Percentiles rank a stretch among this genome's conserved stretches.
These are phyloP conservation scores for Lycopodina hypogea DNA, from an alignment of 37 sponge, comb jelly and placozoan species.

Conservation along the genomic window DNA sequence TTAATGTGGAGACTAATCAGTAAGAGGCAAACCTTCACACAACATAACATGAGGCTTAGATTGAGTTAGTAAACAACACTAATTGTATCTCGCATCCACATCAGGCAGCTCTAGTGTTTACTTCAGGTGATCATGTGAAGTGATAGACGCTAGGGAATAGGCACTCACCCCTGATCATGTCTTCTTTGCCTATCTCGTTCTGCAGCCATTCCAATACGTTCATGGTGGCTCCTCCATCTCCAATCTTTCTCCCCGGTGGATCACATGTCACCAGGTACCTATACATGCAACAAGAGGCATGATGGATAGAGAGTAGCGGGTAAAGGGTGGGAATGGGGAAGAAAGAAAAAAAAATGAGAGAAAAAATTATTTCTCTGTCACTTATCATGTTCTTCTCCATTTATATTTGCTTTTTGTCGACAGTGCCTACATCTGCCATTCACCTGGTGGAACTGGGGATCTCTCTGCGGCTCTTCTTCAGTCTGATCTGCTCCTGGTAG, in stretches of 20 bases:
- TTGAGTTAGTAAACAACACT: too few relatives aligned
- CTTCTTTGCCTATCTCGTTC: constrained; percentile 2
- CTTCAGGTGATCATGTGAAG: too few relatives aligned
- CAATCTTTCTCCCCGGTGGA: constrained; percentile 74
- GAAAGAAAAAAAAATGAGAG: too few relatives aligned
- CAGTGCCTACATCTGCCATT: not conserved
- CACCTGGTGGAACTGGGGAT: constrained; percentile 36
- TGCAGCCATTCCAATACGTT: constrained; percentile 56
- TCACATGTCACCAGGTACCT: constrained; percentile 74
- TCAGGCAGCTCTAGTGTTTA: too few relatives aligned
- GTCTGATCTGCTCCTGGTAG: constrained; percentile 53
- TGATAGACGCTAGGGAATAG: not conserved
- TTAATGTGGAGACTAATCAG: too few relatives aligned
- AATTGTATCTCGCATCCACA: too few relatives aligned
- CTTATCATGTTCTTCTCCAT: too few relatives aligned
- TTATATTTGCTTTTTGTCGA: not conserved
- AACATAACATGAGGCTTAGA: too few relatives aligned
- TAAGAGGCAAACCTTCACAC: too few relatives aligned
- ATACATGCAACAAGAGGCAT: not conserved
- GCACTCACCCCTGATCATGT: constrained; percentile 28
- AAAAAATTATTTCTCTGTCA: too few relatives aligned
- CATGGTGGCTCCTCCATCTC: constrained; percentile 77
- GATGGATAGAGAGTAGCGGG: too few relatives aligned
- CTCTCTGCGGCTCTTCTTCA: constrained; percentile 48
- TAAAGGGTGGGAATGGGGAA: too few relatives aligned